Evolutionary conservation across 2,888 invertebrate genomes (phyloP).

Genomic region (Mylabris sibirica): DNA sequence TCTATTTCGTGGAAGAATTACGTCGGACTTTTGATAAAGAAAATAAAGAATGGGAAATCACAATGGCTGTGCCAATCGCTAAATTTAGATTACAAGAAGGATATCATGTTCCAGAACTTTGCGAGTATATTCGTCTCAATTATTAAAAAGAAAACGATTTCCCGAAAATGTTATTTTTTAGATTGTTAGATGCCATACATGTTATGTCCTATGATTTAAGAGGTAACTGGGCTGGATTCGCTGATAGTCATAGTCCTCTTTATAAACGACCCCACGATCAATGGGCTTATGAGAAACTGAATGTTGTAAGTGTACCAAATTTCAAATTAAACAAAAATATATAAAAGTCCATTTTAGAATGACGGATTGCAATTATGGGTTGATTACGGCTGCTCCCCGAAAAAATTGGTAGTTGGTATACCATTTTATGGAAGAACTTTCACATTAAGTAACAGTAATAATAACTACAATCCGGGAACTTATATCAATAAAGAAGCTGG

Average conservation of each 20-base stretch:
- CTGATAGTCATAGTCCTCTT: constrained; percentile 87
- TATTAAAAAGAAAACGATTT: constrained; percentile 1
- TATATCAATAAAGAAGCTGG: constrained; percentile 91
- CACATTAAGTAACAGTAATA: constrained; percentile 82
- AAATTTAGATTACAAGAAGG: constrained; percentile 88
- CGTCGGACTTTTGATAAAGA: constrained; percentile 78
- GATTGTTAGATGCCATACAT: constrained; percentile 80
- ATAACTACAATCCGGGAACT: constrained; percentile 83
- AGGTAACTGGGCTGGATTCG: constrained; percentile 91
- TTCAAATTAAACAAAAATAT: background rate
- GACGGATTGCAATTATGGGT: constrained; percentile 90
- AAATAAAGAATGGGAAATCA: constrained; percentile 83
- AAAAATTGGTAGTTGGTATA: constrained; percentile 87
- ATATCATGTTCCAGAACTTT: constrained; percentile 88
- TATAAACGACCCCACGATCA: constrained; percentile 88
- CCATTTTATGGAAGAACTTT: constrained; percentile 90
- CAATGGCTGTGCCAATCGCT: constrained; percentile 88
- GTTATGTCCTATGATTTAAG: constrained; percentile 88
- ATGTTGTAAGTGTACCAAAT: constrained; percentile 73
- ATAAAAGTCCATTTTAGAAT: constrained; percentile 65
- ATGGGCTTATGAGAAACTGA: constrained; percentile 87
- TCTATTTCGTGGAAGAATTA: constrained; percentile 83
- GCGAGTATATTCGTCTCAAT: constrained; percentile 71
- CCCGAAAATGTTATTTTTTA: constrained; percentile 54
- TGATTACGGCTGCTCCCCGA: constrained; percentile 85